A percentile compares a stretch with the other conserved stretches of the same genome.
Evolutionary conservation across 2,797 vertebrate species (phyloP).

Genomic region (Paguma larvata): DNA sequence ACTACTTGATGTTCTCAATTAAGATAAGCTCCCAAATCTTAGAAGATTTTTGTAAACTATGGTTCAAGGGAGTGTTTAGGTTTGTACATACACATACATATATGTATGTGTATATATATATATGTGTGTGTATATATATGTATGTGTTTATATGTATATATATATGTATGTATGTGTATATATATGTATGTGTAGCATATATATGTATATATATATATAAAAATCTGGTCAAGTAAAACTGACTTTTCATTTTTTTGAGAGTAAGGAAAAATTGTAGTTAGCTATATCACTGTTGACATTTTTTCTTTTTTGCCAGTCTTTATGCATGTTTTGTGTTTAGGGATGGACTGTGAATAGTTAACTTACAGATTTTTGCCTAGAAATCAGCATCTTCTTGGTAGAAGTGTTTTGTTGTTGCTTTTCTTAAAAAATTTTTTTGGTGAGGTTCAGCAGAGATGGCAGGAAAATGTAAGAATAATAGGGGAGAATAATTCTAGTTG

Average conservation of each 20-base stretch:
- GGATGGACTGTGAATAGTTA: conserved; percentile 32
- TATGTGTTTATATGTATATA: no score
- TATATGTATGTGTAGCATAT: no score
- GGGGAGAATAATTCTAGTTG: conserved; percentile 72
- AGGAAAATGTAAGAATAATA: conserved; percentile 70
- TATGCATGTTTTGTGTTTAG: not conserved
- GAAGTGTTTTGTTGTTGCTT: conserved; percentile 50
- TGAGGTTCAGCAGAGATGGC: conserved; percentile 43
- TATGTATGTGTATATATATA: no score
- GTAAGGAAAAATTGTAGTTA: not conserved
- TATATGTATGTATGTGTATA: no score
- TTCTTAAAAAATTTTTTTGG: conserved; percentile 21
- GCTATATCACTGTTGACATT: not conserved
- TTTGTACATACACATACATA: not conserved
- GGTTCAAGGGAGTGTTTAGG: not conserved
- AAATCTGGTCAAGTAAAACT: conserved; percentile 7
- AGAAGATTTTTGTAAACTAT: conserved; percentile 26
- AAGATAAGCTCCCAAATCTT: conserved; percentile 25
- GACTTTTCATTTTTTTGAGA: conserved; percentile 14
- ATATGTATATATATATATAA: not conserved
- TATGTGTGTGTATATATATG: no score
- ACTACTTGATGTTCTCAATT: conserved; percentile 27
- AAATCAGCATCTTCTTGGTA: conserved; percentile 51
- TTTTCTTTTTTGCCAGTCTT: not conserved
- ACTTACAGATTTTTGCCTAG: conserved; percentile 17